A percentile compares a stretch with the other conserved stretches of the same genome.
Evolutionary conservation across 92 coral and sea anemone species (phyloP).

Genomic region (Actinernus sp.): DNA sequence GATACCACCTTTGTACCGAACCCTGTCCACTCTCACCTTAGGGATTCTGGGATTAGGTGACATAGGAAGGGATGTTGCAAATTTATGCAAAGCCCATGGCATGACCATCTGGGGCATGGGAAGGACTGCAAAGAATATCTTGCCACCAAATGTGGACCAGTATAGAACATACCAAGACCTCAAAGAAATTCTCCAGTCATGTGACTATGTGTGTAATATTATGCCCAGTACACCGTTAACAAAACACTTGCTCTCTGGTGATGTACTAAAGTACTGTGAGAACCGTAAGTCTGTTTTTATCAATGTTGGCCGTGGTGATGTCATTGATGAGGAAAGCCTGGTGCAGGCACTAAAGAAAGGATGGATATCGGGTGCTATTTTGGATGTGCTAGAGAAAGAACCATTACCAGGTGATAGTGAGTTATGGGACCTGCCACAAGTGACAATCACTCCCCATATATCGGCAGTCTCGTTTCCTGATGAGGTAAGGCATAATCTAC

Average conservation of each 20-base stretch:
- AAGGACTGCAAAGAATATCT: slow-evolving; percentile 36
- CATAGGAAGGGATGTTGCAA: slow-evolving; percentile 81
- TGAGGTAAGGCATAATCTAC: slow-evolving; percentile 55
- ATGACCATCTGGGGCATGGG: slow-evolving; percentile 90
- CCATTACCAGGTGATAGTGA: slow-evolving; percentile 85
- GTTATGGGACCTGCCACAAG: slow-evolving; percentile 87
- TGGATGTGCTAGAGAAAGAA: slow-evolving; percentile 91
- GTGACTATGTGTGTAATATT: slow-evolving; percentile 89
- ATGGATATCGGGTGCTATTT: slow-evolving; percentile 95
- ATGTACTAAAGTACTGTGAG: slow-evolving; percentile 70
- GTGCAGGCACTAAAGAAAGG: slow-evolving; percentile 75
- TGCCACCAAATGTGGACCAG: slow-evolving; percentile 69
- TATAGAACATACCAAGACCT: slow-evolving; percentile 53
- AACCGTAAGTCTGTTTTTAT: slow-evolving; percentile 74
- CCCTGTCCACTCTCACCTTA: slow-evolving; percentile 61
- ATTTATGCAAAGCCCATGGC: slow-evolving; percentile 79
- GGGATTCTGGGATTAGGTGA: slow-evolving; percentile 95
- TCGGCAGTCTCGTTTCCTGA: slow-evolving; percentile 53
- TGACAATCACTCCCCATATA: slow-evolving; percentile 89
- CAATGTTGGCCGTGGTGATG: slow-evolving; percentile 90
- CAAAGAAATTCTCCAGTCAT: slow-evolving; percentile 70
- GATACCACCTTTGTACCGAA: neutral
- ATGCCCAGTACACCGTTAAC: slow-evolving; percentile 89
- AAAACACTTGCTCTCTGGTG: slow-evolving; percentile 77
- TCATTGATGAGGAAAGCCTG: slow-evolving; percentile 80